Conservation (phyloP, 2,888 invertebrate species). For the Galerucella calmariensis region DNA sequence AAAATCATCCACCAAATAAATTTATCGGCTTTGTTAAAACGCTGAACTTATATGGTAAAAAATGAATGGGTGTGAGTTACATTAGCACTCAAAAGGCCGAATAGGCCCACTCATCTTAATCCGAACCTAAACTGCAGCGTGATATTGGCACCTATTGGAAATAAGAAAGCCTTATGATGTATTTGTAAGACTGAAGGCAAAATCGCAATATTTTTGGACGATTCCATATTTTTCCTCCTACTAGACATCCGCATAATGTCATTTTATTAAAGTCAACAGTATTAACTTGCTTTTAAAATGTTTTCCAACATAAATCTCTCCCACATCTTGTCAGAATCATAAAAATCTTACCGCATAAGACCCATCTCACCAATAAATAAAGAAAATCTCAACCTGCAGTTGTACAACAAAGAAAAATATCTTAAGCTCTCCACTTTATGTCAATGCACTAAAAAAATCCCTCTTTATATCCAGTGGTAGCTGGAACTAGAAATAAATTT, state of each 20-base stretch:
- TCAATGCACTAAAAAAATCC: slow-evolving; percentile 28
- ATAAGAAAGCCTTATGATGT: too few species aligned
- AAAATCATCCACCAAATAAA: too few species aligned
- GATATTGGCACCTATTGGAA: too few species aligned
- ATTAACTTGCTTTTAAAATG: background rate
- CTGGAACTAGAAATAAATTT: background rate
- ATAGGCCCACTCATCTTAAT: too few species aligned
- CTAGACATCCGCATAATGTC: too few species aligned
- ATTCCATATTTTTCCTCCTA: background rate
- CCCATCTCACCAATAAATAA: slow-evolving; percentile 13
- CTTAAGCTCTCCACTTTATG: slow-evolving; percentile 24
- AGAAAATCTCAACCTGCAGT: slow-evolving; percentile 23
- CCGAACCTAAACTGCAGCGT: too few species aligned
- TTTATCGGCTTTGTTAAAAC: too few species aligned
- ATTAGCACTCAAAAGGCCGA: too few species aligned
- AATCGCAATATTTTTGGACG: too few species aligned
- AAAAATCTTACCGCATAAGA: slow-evolving; percentile 3
- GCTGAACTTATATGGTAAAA: too few species aligned
- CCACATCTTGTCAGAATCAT: background rate
- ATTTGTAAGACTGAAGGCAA: too few species aligned
- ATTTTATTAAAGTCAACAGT: background rate
- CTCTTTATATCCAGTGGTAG: slow-evolving; percentile 11
- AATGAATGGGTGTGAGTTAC: too few species aligned
- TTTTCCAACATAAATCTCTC: background rate
- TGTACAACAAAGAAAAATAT: slow-evolving; percentile 33